Evolutionary conservation across 2,888 invertebrate species (phyloP), one percentile per base, ranked within the genome.

Genomic region (Scaptodrosophila latifasciaeformis): DNA sequence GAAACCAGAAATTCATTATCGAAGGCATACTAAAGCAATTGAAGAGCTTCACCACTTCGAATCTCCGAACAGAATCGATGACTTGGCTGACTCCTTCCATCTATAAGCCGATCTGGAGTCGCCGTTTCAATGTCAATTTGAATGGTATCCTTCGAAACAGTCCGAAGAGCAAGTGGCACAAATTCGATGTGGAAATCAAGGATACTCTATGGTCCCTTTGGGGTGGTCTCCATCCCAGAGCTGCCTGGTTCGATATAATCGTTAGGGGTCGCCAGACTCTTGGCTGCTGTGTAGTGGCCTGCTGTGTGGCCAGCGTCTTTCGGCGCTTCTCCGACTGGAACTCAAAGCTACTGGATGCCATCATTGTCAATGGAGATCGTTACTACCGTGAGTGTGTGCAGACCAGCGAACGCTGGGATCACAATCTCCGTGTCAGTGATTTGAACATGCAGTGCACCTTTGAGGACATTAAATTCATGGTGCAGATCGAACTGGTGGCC

Each of bases 121-220:
- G 83, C 2, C 56, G 82, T 7, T 65, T 75, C 44, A 42, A 50
- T 2, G 49, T 50, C 2, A 82, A 81, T 48, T 51, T 76, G 9
- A 63, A 59, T 2, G 74, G 79, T 0, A 2, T 48, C 59, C 24
- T 70, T 77, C 15, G 69, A 5, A 51, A 67, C n/a, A 51, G 53
- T 39, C 35, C 59, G 0, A 31, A 54, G 1, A 63, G 71, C 2
- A 90, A 90, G 69, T 88, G 90, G 56, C 65, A 60, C 42, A 63
- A 76, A 10, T 93, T 89, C 88, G 90, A 91, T 56, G 89, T 92
- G 2, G 92, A 93, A 75, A 90, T 91, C 59, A 87, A 88, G 1
- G 89, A 90, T 1, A 90, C 90, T 65, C 84, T 93, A 0, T 92
- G 88, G 85, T 92, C 92, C 0, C 83, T 93, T 1, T 90, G 91